Evolutionary conservation across 2,888 invertebrate species (phyloP).

Genomic region (Bugulina stolonifera): DNA sequence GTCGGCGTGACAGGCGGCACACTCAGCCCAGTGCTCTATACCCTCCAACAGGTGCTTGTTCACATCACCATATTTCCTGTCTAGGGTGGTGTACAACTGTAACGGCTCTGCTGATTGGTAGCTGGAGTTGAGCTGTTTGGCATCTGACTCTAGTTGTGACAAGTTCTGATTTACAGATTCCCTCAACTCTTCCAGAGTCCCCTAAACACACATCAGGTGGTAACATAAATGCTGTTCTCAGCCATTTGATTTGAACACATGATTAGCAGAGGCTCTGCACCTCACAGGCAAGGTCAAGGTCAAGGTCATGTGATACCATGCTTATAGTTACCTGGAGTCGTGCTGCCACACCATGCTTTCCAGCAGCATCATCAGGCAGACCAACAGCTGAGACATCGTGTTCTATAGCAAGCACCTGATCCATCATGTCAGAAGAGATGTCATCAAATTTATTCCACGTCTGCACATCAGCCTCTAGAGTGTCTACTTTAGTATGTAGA

Average conservation of each 20-base stretch:
- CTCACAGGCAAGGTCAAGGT: too few relatives aligned
- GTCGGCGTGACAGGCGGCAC: not conserved
- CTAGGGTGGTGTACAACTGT: not conserved
- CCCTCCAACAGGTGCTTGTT: not conserved
- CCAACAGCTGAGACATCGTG: not conserved
- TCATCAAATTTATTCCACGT: conserved; percentile 18
- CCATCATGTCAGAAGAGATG: conserved; percentile 3
- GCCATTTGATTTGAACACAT: too few relatives aligned
- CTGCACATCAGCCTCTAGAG: not conserved
- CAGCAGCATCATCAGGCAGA: conserved; percentile 7
- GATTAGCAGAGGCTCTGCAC: too few relatives aligned
- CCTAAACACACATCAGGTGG: too few relatives aligned
- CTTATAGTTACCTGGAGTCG: conserved; percentile 1
- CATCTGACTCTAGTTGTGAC: not conserved
- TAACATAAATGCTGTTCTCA: too few relatives aligned
- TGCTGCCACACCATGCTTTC: not conserved
- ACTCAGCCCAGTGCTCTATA: not conserved
- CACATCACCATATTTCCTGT: not conserved
- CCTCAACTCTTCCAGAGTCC: not conserved
- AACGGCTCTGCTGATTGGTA: conserved; percentile 8
- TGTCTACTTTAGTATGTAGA: not conserved
- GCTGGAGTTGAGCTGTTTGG: conserved; percentile 13
- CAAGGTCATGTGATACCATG: too few relatives aligned
- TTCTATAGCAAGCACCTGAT: not conserved
- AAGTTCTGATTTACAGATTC: not conserved